Percentiles rank a stretch among this genome's conserved stretches.
These are phyloP conservation scores for Hippoglossus hippoglossus DNA, from an alignment of 2,797 vertebrate species.

Conservation along the genomic window DNA sequence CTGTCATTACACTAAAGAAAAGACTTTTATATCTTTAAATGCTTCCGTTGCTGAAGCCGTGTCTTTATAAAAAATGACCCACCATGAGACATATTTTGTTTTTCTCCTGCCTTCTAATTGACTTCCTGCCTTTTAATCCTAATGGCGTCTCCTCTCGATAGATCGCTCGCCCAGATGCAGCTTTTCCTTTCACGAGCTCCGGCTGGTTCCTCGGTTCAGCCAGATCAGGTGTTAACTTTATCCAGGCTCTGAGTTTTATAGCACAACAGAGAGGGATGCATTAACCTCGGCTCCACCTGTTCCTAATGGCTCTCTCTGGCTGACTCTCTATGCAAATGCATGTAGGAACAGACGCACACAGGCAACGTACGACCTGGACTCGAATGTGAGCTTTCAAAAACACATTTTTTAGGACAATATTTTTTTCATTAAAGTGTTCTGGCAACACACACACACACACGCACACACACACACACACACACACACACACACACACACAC, in stretches of 20 bases:
- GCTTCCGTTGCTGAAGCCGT: constrained; percentile 18
- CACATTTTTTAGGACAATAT: not conserved
- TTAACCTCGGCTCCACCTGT: constrained; percentile 19
- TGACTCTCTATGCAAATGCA: not conserved
- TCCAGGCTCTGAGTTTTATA: constrained; percentile 4
- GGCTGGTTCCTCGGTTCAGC: not conserved
- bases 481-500: not conserved
- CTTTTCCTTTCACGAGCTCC: not conserved
- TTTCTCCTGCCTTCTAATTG: not conserved
- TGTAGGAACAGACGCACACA: not conserved
- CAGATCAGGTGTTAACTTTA: constrained; percentile 7
- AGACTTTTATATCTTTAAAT: not conserved
- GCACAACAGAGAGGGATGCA: not conserved
- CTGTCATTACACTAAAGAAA: constrained; percentile 3
- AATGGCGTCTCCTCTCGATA: constrained; percentile 7
- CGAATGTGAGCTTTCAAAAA: not conserved
- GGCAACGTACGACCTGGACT: not conserved
- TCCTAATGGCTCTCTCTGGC: not conserved
- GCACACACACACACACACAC: no score
- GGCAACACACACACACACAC: not conserved
- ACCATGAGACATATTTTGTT: not conserved
- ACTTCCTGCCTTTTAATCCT: constrained; percentile 12
- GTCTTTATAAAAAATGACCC: constrained; percentile 13
- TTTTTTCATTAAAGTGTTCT: no score
- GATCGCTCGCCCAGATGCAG: constrained; percentile 4